Evolutionary conservation across 2,113 vertebrate genomes (phyloP).

Genomic region (Paramormyrops kingsleyae): DNA sequence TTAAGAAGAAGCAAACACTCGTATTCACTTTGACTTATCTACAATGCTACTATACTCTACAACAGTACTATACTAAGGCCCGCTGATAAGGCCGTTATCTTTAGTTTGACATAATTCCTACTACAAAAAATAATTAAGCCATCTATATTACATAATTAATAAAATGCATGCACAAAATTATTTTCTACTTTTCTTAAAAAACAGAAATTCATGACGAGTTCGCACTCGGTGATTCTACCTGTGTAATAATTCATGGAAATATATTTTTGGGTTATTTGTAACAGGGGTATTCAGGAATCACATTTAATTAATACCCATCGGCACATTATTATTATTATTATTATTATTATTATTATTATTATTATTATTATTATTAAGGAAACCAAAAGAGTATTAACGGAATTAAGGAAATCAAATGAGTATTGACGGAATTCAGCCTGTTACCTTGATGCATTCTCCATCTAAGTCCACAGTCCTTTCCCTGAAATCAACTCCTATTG

Average conservation of each 20-base stretch:
- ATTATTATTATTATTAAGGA: neutral
- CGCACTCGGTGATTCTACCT: neutral
- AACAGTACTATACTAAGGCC: neutral
- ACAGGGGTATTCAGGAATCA: neutral
- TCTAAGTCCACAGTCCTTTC: conserved; percentile 57
- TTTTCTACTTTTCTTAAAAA: neutral
- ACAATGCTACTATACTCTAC: neutral
- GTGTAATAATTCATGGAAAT: neutral
- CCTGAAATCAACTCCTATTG: conserved; percentile 65
- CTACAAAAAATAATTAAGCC: neutral
- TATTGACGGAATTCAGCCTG: neutral
- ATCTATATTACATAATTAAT: neutral
- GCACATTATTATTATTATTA: neutral
- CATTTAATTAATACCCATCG: neutral
- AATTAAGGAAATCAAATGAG: neutral
- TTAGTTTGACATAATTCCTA: neutral
- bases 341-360: neutral
- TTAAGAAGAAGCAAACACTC: neutral
- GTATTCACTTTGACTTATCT: neutral
- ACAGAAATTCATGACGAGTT: neutral
- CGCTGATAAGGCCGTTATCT: neutral
- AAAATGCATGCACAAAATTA: neutral
- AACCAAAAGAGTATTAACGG: neutral
- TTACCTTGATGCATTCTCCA: conserved; percentile 60
- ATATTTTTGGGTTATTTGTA: neutral